Evolutionary conservation across 1,140 invertebrate genomes (phyloP), one percentile per base, ranked within the genome.

Genomic region (Leguminivora glycinivorella): DNA sequence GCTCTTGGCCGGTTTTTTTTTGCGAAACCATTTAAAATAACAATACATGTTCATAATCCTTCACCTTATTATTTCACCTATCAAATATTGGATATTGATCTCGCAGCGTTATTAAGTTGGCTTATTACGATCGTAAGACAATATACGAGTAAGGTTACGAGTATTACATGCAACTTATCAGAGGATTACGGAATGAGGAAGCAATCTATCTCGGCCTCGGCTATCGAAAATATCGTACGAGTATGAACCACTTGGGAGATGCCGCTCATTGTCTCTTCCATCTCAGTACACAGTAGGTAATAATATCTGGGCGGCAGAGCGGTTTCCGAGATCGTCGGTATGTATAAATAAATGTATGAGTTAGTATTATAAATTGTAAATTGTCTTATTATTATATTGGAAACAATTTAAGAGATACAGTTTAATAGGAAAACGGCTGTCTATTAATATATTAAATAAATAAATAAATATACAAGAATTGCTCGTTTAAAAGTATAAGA

Each of bases 131-230:
- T 29, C 58, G 4, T 63, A 58, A 63, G 58, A 63, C 58, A 63
- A 63, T 63, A 63, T 63, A 63, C 17, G 24, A 7, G 26, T 19
- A 22, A 22, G 25, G 58, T 63, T 63, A 63, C 19, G 58, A n/a
- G n/a, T n/a, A n/a, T n/a, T n/a, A n/a, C 25, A 31, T 24, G 67
- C 19, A 68, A 68, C 40, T 75, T 78, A 75, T 76, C 72, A 71
- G 71, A 47, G 68, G 75, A 77, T 76, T 76, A 71, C 47, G 38
- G 47, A 72, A 74, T 74, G 70, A 73, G 68, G 75, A 80, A 75
- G 67, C 79, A 81, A 85, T 83, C 77, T 79, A 82, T 84, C 79
- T 70, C 52, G 60, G 70, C 38, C 56, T 56, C 31, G 52, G 70
- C 70, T 77, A 78, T 77, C 75, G 78, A 81, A 72, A 71, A 56